These are phyloP conservation scores for Micronycteris hirsuta DNA, from an alignment of 2,113 vertebrate genomes.

Conservation along the genomic window DNA sequence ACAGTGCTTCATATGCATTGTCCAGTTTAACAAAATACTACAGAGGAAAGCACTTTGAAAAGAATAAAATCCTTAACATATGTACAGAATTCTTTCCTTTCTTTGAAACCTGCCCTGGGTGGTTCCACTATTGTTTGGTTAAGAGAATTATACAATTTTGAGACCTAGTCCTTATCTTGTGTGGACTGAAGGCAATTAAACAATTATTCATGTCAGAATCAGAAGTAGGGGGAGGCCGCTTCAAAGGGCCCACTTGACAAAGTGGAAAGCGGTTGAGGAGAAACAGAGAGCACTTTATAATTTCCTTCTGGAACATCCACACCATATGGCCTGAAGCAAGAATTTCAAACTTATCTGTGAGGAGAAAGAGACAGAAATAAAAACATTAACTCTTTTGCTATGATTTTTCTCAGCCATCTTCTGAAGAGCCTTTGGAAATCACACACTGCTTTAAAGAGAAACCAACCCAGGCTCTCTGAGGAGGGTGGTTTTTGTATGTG, in stretches of 20 bases:
- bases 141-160: slow-evolving; percentile 33
- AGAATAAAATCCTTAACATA: slow-evolving; percentile 55
- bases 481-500: background rate
- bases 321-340: slow-evolving; percentile 26
- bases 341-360: slow-evolving; percentile 49
- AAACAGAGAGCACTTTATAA: slow-evolving; percentile 25
- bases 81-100: slow-evolving; percentile 33
- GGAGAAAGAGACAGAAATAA: slow-evolving; percentile 61
- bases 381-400: slow-evolving; percentile 17
- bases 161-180: background rate
- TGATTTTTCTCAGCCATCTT: slow-evolving; percentile 26
- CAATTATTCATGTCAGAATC: slow-evolving; percentile 41
- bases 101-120: slow-evolving; percentile 37
- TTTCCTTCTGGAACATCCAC: slow-evolving; percentile 6
- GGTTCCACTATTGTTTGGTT: slow-evolving; percentile 47
- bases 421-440: background rate
- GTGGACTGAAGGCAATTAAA: slow-evolving; percentile 45
- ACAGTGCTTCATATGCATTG: background rate
- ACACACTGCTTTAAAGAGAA: slow-evolving; percentile 5
- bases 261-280: slow-evolving; percentile 1
- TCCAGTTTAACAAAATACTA: slow-evolving; percentile 38
- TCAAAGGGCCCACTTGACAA: slow-evolving; percentile 54
- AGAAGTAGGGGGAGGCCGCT: background rate
- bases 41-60: background rate
- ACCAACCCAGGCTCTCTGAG: background rate